Base-by-base conservation (phyloP, 1,140 invertebrate species). In the Lepidotrigona ventralis region DNA sequence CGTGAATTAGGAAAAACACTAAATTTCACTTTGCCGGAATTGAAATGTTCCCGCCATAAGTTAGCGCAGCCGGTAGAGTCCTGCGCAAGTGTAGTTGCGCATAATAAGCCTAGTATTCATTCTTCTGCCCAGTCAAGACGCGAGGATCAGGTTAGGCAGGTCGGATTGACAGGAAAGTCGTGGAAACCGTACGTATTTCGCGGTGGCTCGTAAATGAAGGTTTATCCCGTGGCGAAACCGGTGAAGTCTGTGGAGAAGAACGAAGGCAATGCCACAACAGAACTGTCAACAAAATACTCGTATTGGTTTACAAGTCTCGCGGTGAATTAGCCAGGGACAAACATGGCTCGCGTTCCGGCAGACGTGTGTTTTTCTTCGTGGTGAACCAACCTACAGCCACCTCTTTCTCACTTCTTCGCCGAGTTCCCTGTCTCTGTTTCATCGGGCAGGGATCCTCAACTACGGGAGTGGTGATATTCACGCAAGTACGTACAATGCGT, bases 141-240 rank as follows among this genome's bases (percentile, higher is more conserved):
- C 63, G 83, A 80, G 69, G 80, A 85, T 90, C 85, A 90, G 89
- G 89, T 90, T 87, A 86, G 85, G 88, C 81, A 86, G 83, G 84
- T 90, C 76, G 76, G 70, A 56, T 71, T 87, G 84, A 83, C 78
- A 86, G 77, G 58, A 79, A 58, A 82, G 70, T 60, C 82, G 79
- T 72, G 81, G 78, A 85, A 88, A 87, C 74, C 82, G 70, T 78
- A 76, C 82, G 66, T 78, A 76, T 86, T 77, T 76, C 56, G 71
- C 79, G 29, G 64, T 58, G 19, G 69, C 69, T 63, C n/a, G 53
- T 79, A 74, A 72, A 81, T 64, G 80, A 85, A 83, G 78, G 78
- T 83, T 86, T 84, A 84, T 63, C 63, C 58, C 11, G 76, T 56
- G 60, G 72, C n/a, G 56, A 56, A 33, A 12, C 6, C 12, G 46